phyloP scores from a whole-genome alignment of 2,797 vertebrate genomes.

The Chelonia mydas region DNA sequence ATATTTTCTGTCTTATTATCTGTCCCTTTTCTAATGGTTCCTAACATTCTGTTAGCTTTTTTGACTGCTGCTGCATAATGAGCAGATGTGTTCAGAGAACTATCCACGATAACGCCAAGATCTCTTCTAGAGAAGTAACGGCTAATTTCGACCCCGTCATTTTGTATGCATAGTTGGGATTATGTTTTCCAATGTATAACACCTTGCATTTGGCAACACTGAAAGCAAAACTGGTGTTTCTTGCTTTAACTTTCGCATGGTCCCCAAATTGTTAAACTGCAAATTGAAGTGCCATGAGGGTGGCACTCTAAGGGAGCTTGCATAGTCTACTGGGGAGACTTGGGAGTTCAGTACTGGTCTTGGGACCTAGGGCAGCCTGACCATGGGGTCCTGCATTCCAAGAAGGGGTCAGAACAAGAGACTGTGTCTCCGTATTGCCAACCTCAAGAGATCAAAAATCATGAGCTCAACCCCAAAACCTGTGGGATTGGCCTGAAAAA shows the following conservation, averaged over 20 bases:
- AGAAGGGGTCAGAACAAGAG: background rate
- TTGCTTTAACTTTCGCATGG: background rate
- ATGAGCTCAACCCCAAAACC: no score
- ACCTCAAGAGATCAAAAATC: background rate
- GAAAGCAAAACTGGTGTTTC: background rate
- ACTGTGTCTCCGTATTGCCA: background rate
- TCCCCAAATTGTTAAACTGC: slow-evolving; percentile 1
- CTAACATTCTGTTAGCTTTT: background rate
- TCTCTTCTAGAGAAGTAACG: background rate
- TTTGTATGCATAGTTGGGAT: background rate
- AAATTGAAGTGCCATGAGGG: background rate
- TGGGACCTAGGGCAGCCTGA: background rate
- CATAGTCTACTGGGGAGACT: background rate
- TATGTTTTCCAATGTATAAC: background rate
- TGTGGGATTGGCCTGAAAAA: no score
- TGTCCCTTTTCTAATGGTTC: background rate
- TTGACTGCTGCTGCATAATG: background rate
- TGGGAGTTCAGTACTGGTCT: background rate
- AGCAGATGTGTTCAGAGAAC: background rate
- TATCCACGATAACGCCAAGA: background rate
- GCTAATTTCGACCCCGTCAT: background rate
- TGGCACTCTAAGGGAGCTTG: background rate
- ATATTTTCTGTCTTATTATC: background rate
- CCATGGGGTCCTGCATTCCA: background rate
- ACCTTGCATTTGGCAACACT: background rate